Evolutionary conservation across 2,797 vertebrate genomes (phyloP).

Genomic region (Xenentodon cancila): DNA sequence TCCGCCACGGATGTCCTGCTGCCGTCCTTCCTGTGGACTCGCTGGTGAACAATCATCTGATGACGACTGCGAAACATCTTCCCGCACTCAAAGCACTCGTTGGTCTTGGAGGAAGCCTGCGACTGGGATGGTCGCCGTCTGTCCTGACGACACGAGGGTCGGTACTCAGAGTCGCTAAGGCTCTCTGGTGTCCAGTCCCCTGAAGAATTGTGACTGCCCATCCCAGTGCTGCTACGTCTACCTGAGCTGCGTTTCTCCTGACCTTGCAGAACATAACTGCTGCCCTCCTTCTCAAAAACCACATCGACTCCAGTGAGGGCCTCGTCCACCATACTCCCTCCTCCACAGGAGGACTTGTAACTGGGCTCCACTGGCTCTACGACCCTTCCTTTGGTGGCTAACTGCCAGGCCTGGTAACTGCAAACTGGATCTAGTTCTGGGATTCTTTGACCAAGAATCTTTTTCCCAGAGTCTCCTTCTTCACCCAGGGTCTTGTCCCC

Average conservation of each 20-base stretch:
- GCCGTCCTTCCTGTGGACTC: conserved; percentile 88
- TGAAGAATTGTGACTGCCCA: conserved; percentile 64
- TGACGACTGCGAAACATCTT: conserved; percentile 95
- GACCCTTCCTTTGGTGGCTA: conserved; percentile 91
- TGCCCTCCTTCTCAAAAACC: conserved; percentile 88
- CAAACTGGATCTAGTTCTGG: conserved; percentile 92
- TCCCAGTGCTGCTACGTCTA: conserved; percentile 71
- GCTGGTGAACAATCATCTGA: conserved; percentile 93
- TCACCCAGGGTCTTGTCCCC: conserved; percentile 47
- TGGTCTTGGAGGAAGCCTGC: conserved; percentile 79
- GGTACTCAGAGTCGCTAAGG: conserved; percentile 86
- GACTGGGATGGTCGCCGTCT: conserved; percentile 78
- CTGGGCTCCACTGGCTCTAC: conserved; percentile 87
- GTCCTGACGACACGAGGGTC: conserved; percentile 85
- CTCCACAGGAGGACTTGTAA: conserved; percentile 82
- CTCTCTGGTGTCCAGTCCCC: conserved; percentile 79
- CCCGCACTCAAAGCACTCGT: conserved; percentile 94
- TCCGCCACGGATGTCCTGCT: conserved; percentile 58
- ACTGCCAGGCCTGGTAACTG: conserved; percentile 96
- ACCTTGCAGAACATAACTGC: conserved; percentile 85
- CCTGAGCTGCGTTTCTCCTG: conserved; percentile 87
- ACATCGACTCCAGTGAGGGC: conserved; percentile 81
- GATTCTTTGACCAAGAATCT: conserved; percentile 84
- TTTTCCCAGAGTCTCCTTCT: conserved; percentile 52
- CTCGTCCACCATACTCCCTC: conserved; percentile 76